A percentile compares a stretch with the other conserved stretches of the same genome.
Evolutionary conservation across 2,113 vertebrate species (phyloP).

Genomic region (Morone saxatilis): DNA sequence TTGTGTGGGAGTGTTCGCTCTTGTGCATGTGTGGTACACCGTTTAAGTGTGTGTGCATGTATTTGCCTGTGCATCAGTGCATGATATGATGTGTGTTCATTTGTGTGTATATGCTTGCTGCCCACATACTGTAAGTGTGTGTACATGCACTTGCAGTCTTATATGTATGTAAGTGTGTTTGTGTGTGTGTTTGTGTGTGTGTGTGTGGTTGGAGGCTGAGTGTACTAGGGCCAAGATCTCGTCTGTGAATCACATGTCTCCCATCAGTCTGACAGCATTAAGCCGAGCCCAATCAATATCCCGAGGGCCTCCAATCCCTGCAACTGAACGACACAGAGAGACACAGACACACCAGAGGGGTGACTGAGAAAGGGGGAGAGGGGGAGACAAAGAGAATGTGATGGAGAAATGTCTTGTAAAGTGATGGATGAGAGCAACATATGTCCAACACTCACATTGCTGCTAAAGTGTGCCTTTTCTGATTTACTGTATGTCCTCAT

Average conservation of each 20-base stretch:
- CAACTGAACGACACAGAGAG: slow-evolving; percentile 50
- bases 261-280: slow-evolving; percentile 76
- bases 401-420: slow-evolving; percentile 47
- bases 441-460: slow-evolving; percentile 12
- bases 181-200: not conserved
- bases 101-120: slow-evolving; percentile 27
- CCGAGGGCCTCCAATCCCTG: slow-evolving; percentile 58
- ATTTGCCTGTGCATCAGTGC: slow-evolving; percentile 44
- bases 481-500: not conserved
- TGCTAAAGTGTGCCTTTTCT: slow-evolving; percentile 25
- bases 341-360: slow-evolving; percentile 48
- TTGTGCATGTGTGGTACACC: slow-evolving; percentile 8
- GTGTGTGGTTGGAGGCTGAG: slow-evolving; percentile 47
- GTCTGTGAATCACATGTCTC: slow-evolving; percentile 77
- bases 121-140: slow-evolving; percentile 1
- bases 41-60: slow-evolving; percentile 26
- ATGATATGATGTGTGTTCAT: slow-evolving; percentile 43
- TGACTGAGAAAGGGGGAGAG: slow-evolving; percentile 42
- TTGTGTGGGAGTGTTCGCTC: not conserved
- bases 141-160: slow-evolving; percentile 13
- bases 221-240: slow-evolving; percentile 54
- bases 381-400: slow-evolving; percentile 27
- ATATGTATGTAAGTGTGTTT: not conserved
- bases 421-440: slow-evolving; percentile 40
- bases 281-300: slow-evolving; percentile 79